Conservation (phyloP, 64 coral and sea anemone species). For the Montipora foliosa region DNA sequence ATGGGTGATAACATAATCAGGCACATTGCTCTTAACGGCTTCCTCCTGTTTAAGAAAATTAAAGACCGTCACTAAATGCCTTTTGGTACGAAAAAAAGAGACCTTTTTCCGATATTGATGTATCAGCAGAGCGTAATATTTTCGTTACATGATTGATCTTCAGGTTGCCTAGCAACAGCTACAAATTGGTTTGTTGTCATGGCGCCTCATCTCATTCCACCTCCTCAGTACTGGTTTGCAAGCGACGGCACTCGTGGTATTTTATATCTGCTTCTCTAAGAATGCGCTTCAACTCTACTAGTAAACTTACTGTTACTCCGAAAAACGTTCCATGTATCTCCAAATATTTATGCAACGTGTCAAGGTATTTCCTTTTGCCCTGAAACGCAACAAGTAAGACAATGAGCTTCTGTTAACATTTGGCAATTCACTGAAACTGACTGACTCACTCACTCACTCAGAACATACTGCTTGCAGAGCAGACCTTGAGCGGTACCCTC, state of each 20-base stretch:
- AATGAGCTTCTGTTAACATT: background rate
- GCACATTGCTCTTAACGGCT: slow-evolving; percentile 42
- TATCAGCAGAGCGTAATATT: background rate
- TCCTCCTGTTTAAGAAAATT: slow-evolving; percentile 42
- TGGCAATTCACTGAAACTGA: background rate
- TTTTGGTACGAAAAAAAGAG: too few relatives aligned
- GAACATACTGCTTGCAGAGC: background rate
- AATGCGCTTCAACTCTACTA: too few relatives aligned
- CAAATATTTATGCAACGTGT: slow-evolving; percentile 75
- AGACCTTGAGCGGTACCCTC: too few relatives aligned
- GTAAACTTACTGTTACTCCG: slow-evolving; percentile 6
- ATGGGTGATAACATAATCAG: slow-evolving; percentile 80
- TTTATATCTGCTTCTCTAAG: too few relatives aligned
- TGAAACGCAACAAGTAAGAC: background rate
- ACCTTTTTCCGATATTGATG: background rate
- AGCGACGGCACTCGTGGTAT: too few relatives aligned
- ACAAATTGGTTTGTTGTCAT: too few relatives aligned
- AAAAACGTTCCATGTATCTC: slow-evolving; percentile 79
- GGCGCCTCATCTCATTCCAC: too few relatives aligned
- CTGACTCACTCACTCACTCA: background rate
- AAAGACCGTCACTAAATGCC: too few relatives aligned
- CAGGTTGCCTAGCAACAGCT: background rate
- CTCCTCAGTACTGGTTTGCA: too few relatives aligned
- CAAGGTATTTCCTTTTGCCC: slow-evolving; percentile 68
- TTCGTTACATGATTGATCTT: background rate